Evolutionary conservation across 2,888 invertebrate genomes (phyloP), one percentile per base, ranked within the genome.

Genomic region (Melipona beecheii): DNA sequence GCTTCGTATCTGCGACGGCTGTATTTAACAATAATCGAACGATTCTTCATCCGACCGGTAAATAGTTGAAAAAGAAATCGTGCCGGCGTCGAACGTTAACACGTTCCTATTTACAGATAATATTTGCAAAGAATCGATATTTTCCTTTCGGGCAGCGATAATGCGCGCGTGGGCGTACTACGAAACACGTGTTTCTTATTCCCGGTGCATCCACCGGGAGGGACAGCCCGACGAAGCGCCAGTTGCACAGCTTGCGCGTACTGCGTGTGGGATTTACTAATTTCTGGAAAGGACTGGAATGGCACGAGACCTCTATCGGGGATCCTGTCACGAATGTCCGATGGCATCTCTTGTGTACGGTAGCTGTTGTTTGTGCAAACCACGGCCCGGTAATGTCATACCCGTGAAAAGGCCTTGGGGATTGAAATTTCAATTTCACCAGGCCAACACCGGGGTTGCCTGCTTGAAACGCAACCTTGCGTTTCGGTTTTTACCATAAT

Each of bases 241-340:
- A 74, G 81, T 74, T 81, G 82, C 78, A 56, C 89, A 82, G 89
- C 71, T 75, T 84, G 86, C 79, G 73, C 71, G 54, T 78, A 50
- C 74, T 91, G 90, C 92, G 92, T 92, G 92, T 91, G 86, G 86
- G 89, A 92, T 92, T 92, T 92, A 92, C 92, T 92, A 92, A 92
- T 92, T 92, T 91, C 89, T 89, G 89, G 87, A 91, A 91, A 60
- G 90, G 88, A 75, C 83, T 79, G 75, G 86, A 84, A 84, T 83
- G 86, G 83, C 89, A 89, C 89, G 84, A 64, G 87, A 72, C 66
- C 69, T 71, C 81, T 83, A 81, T 88, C 89, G 70, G 64, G 72
- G 87, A 89, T 89, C 84, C 86, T 84, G 83, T 84, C 87, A 87
- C 86, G 88, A 86, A 89, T 89, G 70, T 69, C 77, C 80, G 87